Evolutionary conservation across 2,113 vertebrate genomes (phyloP).

Genomic region (Ammospiza nelsoni): DNA sequence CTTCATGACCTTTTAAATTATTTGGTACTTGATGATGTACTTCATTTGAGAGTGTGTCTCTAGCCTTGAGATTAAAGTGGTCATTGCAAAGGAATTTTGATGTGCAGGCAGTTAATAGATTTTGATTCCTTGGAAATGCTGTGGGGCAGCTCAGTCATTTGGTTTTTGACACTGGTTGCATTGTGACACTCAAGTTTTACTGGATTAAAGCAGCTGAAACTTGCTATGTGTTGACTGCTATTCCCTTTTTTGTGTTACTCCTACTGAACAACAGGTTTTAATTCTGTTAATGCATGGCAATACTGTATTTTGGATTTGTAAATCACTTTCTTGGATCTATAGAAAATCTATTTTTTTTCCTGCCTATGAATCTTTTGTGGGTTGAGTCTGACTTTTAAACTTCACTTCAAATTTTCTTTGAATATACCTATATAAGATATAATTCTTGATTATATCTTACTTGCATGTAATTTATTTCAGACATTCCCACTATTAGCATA

Average conservation of each 20-base stretch:
- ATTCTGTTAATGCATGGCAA: neutral
- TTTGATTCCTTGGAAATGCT: neutral
- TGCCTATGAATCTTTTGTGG: neutral
- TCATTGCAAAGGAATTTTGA: neutral
- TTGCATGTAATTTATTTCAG: neutral
- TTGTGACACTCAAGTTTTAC: neutral
- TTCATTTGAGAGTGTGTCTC: constrained; percentile 22
- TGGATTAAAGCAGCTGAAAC: neutral
- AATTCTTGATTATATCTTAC: neutral
- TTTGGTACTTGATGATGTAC: constrained; percentile 40
- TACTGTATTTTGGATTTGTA: neutral
- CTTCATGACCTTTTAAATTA: constrained; percentile 54
- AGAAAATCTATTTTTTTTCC: neutral
- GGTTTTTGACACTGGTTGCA: neutral
- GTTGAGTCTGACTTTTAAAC: neutral
- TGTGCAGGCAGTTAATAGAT: constrained; percentile 24
- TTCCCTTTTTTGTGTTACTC: neutral
- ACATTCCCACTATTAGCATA: neutral
- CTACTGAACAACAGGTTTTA: neutral
- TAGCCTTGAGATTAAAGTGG: constrained; percentile 39
- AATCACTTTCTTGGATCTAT: neutral
- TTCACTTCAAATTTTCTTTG: neutral
- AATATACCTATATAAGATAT: neutral
- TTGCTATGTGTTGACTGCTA: neutral
- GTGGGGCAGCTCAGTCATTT: neutral